Conservation (phyloP, 1,140 invertebrate genomes). For the Microplitis demolitor region DNA sequence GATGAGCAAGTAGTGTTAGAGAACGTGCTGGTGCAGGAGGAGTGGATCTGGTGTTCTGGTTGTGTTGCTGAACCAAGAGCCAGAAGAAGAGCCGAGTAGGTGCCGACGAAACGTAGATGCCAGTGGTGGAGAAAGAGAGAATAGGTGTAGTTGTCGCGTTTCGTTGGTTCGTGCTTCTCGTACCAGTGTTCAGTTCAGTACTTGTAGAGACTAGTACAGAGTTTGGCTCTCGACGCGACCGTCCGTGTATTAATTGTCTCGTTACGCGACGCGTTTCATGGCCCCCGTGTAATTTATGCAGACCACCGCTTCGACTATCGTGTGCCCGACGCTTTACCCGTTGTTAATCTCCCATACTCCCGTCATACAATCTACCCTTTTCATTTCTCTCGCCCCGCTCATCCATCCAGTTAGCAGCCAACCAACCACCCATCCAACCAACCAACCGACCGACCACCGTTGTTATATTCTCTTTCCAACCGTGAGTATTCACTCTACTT, state of each 20-base stretch:
- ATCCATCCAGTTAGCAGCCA: not conserved
- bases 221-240: slow-evolving; percentile 6
- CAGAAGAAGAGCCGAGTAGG: not conserved
- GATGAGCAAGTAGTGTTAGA: not conserved
- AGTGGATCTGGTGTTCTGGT: not conserved
- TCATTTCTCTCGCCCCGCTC: not conserved
- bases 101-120: not conserved
- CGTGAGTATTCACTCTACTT: too few species aligned
- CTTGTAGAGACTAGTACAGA: not conserved
- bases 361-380: not conserved
- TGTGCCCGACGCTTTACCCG: slow-evolving; percentile 14
- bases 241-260: slow-evolving; percentile 37
- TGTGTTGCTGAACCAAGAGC: too few species aligned
- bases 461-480: too few species aligned
- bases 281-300: slow-evolving; percentile 29
- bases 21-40: not conserved
- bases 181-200: not conserved
- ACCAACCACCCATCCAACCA: too few species aligned
- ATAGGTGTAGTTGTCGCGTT: slow-evolving; percentile 7
- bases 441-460: too few species aligned
- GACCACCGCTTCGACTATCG: slow-evolving; percentile 31
- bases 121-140: not conserved
- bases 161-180: slow-evolving; percentile 1
- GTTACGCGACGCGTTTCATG: slow-evolving; percentile 31
- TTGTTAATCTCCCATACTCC: slow-evolving; percentile 1